A percentile compares a stretch with the other conserved stretches of the same genome.
phyloP scores from a whole-genome alignment of 2,113 vertebrate genomes.

The Pollimyrus isidori region DNA sequence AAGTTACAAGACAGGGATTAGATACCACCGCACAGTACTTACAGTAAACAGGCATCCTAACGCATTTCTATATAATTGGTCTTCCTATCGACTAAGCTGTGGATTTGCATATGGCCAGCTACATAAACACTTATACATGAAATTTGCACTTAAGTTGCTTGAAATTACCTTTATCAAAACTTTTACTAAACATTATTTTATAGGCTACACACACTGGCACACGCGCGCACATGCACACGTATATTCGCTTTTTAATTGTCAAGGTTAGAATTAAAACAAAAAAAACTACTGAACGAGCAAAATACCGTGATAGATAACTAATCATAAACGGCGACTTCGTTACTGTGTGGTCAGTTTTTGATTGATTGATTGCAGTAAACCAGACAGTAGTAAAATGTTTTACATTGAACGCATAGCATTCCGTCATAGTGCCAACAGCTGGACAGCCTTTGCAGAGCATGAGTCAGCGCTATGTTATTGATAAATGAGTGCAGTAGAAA shows the following conservation, averaged over 20 bases:
- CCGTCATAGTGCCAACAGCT: not conserved
- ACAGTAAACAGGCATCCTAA: not conserved
- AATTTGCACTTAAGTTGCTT: not conserved
- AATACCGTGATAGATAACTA: not conserved
- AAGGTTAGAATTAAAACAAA: not conserved
- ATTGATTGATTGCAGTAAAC: not conserved
- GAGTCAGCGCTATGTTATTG: slow-evolving; percentile 23
- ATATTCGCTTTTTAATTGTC: not conserved
- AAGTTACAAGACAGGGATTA: not conserved
- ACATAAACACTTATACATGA: not conserved
- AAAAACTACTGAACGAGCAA: not conserved
- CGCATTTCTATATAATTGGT: not conserved
- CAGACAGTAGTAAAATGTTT: not conserved
- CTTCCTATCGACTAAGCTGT: not conserved
- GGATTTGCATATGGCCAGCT: not conserved
- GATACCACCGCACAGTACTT: not conserved
- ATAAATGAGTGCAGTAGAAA: slow-evolving; percentile 24
- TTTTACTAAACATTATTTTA: not conserved
- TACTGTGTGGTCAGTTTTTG: not conserved
- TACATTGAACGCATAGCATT: not conserved
- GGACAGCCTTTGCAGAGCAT: not conserved
- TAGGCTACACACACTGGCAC: not conserved
- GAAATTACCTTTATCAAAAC: not conserved
- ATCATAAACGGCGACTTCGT: not conserved
- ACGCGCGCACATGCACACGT: not conserved